Conservation (phyloP, 2,797 vertebrate species). For the Coregonus ussuriensis region DNA sequence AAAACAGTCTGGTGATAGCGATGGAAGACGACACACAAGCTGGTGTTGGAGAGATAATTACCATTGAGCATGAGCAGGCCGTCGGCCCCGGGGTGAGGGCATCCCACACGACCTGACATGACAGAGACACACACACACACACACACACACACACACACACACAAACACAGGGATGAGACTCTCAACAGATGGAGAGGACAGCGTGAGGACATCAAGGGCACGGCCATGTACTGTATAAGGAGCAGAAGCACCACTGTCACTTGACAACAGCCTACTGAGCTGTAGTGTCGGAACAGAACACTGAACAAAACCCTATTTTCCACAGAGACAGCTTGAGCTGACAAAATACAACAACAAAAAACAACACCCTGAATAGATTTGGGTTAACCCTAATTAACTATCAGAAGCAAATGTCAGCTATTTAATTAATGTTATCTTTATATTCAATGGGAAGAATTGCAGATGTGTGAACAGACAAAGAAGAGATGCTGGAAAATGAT, state of each 20-base stretch:
- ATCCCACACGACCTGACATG: conserved; percentile 90
- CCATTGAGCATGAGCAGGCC: conserved; percentile 98
- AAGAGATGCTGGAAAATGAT: background rate
- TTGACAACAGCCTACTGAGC: conserved; percentile 20
- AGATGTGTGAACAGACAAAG: background rate
- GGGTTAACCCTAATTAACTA: background rate
- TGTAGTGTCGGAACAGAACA: background rate
- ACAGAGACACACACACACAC: conserved; percentile 55
- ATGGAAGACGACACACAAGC: conserved; percentile 8
- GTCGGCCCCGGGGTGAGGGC: conserved; percentile 92
- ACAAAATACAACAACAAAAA: background rate
- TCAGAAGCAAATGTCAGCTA: background rate
- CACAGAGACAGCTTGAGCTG: conserved; percentile 23
- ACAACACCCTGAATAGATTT: background rate
- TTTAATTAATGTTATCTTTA: too few relatives aligned
- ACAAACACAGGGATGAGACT: conserved; percentile 43
- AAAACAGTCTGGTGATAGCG: background rate
- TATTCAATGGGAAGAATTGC: background rate
- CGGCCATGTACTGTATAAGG: conserved; percentile 4
- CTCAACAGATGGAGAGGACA: conserved; percentile 61
- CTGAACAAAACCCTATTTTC: too few relatives aligned
- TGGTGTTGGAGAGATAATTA: conserved; percentile 75
- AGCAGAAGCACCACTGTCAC: conserved; percentile 27
- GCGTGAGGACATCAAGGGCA: conserved; percentile 32
- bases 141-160: conserved; percentile 22